Evolutionary conservation across 2,888 invertebrate species (phyloP).

Genomic region (Dolichomitus sp.): DNA sequence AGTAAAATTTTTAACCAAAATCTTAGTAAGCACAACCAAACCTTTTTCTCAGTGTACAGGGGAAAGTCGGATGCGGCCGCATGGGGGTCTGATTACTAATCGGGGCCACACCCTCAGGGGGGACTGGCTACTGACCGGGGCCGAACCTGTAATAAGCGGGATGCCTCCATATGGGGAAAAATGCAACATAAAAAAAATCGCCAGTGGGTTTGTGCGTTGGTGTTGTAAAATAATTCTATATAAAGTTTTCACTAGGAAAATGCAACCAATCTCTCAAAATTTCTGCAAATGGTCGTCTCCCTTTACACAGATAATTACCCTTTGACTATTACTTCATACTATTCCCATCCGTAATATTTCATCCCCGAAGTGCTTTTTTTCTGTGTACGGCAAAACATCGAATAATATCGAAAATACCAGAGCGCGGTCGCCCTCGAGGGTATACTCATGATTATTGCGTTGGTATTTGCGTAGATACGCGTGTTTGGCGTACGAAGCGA

Average conservation of each 20-base stretch:
- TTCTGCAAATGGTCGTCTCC: neutral
- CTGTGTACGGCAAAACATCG: neutral
- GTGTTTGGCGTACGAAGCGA: constrained; percentile 37
- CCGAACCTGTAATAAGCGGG: no score
- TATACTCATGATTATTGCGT: constrained; percentile 4
- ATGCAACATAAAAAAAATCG: no score
- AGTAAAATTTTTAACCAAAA: no score
- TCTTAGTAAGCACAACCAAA: no score
- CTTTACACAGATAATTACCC: neutral
- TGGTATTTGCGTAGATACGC: constrained; percentile 17
- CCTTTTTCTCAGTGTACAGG: no score
- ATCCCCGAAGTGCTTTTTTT: neutral
- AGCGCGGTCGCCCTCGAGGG: neutral
- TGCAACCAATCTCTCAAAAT: neutral
- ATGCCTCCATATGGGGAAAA: no score
- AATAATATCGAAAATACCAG: neutral
- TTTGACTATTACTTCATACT: neutral
- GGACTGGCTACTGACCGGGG: no score
- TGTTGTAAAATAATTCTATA: no score
- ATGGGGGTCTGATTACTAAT: no score
- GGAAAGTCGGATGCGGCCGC: no score
- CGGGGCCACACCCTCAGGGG: no score
- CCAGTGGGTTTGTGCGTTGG: no score
- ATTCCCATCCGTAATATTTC: neutral
- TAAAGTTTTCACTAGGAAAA: neutral